Conservation (phyloP, 2,797 vertebrate genomes). For the Gymnopithys bicolor region DNA sequence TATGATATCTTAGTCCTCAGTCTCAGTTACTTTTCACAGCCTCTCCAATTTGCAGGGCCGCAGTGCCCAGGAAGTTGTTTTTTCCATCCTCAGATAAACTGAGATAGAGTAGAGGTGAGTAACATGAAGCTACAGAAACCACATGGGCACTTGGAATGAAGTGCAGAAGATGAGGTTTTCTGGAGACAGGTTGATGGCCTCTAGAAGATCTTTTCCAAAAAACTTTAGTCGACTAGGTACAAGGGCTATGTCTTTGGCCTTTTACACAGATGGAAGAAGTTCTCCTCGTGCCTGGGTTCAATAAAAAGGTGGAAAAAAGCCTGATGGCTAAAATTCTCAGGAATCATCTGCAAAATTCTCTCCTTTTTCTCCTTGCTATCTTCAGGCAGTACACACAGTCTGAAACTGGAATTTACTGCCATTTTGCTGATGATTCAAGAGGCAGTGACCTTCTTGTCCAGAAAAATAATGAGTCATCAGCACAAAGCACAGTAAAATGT, state of each 20-base stretch:
- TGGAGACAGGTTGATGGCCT: neutral
- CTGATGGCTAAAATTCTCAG: neutral
- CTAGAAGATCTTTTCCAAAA: neutral
- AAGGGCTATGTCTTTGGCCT: neutral
- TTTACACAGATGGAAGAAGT: neutral
- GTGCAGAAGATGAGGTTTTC: neutral
- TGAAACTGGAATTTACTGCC: slow-evolving; percentile 57
- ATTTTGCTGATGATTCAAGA: slow-evolving; percentile 58
- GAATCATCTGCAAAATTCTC: neutral
- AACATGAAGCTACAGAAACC: neutral
- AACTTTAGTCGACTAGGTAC: neutral
- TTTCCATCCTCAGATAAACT: neutral
- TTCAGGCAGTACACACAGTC: neutral
- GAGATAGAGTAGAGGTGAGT: neutral
- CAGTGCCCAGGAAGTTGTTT: neutral
- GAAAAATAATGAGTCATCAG: slow-evolving; percentile 58
- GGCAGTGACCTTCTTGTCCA: slow-evolving; percentile 45
- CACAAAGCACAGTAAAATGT: slow-evolving; percentile 22
- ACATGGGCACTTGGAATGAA: neutral
- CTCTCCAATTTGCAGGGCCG: neutral
- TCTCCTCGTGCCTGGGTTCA: neutral
- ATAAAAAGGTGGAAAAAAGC: neutral
- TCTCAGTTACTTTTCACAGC: neutral
- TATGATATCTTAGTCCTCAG: neutral
- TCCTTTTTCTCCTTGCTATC: neutral